Percentiles rank a stretch among this genome's conserved stretches.
Conservation (phyloP, 2,113 vertebrate genomes). For the Poecile atricapillus region DNA sequence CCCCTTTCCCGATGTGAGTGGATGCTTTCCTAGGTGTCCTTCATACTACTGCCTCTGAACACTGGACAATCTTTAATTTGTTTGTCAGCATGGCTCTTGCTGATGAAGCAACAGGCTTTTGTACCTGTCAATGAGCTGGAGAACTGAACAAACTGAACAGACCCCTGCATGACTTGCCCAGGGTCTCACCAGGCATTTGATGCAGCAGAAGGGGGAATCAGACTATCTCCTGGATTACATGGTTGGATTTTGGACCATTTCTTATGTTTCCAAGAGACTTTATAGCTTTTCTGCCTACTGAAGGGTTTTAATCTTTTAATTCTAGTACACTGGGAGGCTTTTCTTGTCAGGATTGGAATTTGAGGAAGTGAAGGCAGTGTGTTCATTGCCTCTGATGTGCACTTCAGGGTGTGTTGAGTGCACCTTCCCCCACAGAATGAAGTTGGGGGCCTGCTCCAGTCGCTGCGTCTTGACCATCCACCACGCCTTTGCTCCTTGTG, state of each 20-base stretch:
- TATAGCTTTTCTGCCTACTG: background rate
- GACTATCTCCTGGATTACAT: background rate
- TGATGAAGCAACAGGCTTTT: background rate
- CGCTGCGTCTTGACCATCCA: rapidly evolving
- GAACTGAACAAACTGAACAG: background rate
- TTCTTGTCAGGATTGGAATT: background rate
- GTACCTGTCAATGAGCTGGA: background rate
- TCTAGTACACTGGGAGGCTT: background rate
- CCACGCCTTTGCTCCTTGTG: background rate
- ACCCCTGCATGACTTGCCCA: background rate
- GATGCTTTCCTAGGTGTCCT: background rate
- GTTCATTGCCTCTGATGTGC: background rate
- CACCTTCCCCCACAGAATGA: background rate
- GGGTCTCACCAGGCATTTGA: background rate
- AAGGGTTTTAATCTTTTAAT: background rate
- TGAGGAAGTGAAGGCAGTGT: background rate
- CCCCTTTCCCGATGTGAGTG: background rate
- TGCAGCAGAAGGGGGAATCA: background rate
- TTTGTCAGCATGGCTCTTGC: background rate
- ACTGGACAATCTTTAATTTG: background rate
- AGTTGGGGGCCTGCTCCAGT: background rate
- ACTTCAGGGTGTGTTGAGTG: background rate
- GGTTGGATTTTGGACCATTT: rapidly evolving
- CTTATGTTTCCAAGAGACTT: background rate
- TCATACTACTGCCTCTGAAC: background rate